Percentiles rank a stretch among this genome's conserved stretches.
Evolutionary conservation across 2,797 vertebrate genomes (phyloP).

Genomic region (Sebastes aleutianus): DNA sequence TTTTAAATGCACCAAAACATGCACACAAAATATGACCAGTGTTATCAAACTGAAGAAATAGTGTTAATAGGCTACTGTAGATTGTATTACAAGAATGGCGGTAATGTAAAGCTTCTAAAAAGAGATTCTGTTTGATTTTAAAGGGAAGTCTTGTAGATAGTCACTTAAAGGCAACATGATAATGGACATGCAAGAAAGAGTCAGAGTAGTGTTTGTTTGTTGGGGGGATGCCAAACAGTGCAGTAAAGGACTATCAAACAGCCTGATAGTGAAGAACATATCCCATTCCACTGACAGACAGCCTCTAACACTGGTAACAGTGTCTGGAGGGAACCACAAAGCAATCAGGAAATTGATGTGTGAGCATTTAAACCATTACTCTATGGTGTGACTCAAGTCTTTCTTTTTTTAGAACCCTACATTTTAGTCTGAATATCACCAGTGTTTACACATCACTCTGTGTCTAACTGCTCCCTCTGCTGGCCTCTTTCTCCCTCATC

Average conservation of each 20-base stretch:
- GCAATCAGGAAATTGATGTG: neutral
- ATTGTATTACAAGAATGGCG: no score
- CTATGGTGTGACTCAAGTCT: neutral
- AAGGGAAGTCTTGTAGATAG: no score
- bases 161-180: neutral
- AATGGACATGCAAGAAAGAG: neutral
- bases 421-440: neutral
- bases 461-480: constrained; percentile 67
- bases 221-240: neutral
- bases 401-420: neutral
- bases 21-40: no score
- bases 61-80: no score
- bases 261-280: neutral
- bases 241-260: neutral
- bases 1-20: no score
- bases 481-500: constrained; percentile 59
- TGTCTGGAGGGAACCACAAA: neutral
- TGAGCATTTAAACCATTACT: neutral
- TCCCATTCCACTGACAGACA: neutral
- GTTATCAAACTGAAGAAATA: no score
- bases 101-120: neutral
- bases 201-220: neutral
- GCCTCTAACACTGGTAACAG: neutral
- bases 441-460: neutral
- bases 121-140: no score